These are phyloP conservation scores for Hydrotaea cyrtoneurina DNA, from an alignment of 2,888 invertebrate genomes.

Conservation along the genomic window DNA sequence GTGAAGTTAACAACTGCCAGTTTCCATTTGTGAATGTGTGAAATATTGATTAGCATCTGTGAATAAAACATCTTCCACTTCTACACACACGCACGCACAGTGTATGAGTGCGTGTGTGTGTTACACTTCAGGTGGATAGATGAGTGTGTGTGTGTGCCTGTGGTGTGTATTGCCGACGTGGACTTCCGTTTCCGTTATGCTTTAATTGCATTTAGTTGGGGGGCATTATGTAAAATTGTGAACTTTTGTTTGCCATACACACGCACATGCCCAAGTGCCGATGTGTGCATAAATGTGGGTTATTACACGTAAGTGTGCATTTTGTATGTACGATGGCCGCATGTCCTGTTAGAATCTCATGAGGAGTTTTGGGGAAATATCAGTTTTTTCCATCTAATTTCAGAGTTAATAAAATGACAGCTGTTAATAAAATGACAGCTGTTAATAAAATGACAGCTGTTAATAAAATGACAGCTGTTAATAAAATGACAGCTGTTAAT, in stretches of 20 bases:
- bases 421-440: too few relatives aligned
- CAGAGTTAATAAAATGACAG: too few relatives aligned
- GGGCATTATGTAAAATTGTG: slow-evolving; percentile 30
- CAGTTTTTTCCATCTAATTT: too few relatives aligned
- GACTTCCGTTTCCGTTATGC: slow-evolving; percentile 62
- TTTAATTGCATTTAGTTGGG: slow-evolving; percentile 61
- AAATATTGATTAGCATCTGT: slow-evolving; percentile 19
- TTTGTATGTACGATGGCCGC: not conserved
- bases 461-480: too few relatives aligned
- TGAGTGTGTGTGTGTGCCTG: too few relatives aligned
- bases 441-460: too few relatives aligned
- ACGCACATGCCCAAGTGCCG: not conserved
- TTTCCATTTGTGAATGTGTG: slow-evolving; percentile 18
- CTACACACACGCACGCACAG: not conserved
- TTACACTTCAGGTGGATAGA: too few relatives aligned
- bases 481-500: too few relatives aligned
- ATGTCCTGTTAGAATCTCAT: too few relatives aligned
- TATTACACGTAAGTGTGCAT: not conserved
- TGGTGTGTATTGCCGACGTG: not conserved
- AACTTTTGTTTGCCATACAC: not conserved
- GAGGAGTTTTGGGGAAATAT: too few relatives aligned
- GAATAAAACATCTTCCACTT: not conserved
- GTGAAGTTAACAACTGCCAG: not conserved
- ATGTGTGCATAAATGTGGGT: not conserved
- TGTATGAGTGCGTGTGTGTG: not conserved